These are phyloP conservation scores for Zenarchopterus dispar DNA, from an alignment of 2,797 vertebrate genomes.

Conservation along the genomic window DNA sequence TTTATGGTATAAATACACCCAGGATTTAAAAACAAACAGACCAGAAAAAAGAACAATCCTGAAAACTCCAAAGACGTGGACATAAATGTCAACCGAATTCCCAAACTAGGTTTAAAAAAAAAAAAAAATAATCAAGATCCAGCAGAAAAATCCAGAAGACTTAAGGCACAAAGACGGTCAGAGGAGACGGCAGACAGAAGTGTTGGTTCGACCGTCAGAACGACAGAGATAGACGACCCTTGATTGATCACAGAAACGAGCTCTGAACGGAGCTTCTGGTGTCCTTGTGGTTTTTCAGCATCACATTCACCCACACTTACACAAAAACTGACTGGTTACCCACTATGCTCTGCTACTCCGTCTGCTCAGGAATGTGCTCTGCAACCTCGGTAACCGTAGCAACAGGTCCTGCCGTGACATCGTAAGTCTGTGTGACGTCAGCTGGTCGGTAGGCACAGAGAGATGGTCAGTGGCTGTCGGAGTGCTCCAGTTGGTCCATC, in stretches of 20 bases:
- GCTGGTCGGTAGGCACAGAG: slow-evolving; percentile 35
- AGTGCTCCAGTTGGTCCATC: slow-evolving; percentile 8
- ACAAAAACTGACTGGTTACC: slow-evolving; percentile 36
- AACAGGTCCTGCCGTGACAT: background rate
- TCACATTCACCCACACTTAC: slow-evolving; percentile 4
- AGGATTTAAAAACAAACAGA: slow-evolving; percentile 35
- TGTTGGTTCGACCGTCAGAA: too few relatives aligned
- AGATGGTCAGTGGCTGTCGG: background rate
- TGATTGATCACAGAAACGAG: too few relatives aligned
- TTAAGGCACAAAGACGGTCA: too few relatives aligned
- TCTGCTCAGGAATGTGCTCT: slow-evolving; percentile 57
- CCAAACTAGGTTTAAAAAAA: slow-evolving; percentile 1
- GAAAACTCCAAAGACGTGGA: slow-evolving; percentile 1
- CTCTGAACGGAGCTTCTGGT: too few relatives aligned
- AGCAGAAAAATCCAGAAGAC: slow-evolving; percentile 62
- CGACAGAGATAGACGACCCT: too few relatives aligned
- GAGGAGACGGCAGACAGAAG: too few relatives aligned
- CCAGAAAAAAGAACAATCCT: slow-evolving; percentile 15
- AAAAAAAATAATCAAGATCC: background rate
- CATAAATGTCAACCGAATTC: background rate
- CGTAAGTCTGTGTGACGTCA: slow-evolving; percentile 4
- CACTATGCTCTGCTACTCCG: slow-evolving; percentile 46
- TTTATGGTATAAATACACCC: slow-evolving; percentile 57
- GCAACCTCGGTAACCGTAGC: slow-evolving; percentile 40
- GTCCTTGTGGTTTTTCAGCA: slow-evolving; percentile 14